Evolutionary conservation across 1,140 invertebrate species (phyloP), one percentile per base, ranked within the genome.

Genomic region (Lasaia peninsularis): DNA sequence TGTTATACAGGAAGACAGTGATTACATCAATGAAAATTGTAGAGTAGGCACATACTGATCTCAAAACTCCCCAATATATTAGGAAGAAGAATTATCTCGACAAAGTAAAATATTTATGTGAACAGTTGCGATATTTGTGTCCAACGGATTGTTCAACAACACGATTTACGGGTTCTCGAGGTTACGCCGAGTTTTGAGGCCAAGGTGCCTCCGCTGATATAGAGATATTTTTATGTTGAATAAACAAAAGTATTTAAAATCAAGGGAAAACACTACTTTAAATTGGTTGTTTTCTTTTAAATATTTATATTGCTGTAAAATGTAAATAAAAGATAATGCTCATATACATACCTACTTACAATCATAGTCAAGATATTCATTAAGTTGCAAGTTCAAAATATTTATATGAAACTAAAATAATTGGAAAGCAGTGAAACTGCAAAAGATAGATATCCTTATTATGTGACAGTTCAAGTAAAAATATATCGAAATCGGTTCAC

Each of bases 141-240:
- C 74, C 67, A 83, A 85, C 70, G 78, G 75, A 78, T 79, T 75
- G 73, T 83, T 80, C 18, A 80, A 80, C 78, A 77, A 78, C 66
- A 69, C 69, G 65, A 66, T 58, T 67, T 70, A 65, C 68, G 65
- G 62, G 73, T 66, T 68, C 56, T 37, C 75, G 78, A 84, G 78
- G 79, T 74, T 79, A 74, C 65, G 28, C 59, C 49, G 60, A 52
- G 76, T 79, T 85, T 84, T 84, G 76, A 69, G 83, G 83, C 80
- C 83, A 86, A 86, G 83, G 83, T 71, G 72, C 63, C 56, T 65
- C 66, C 73, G 78, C 79, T 84, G 79, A 84, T 78, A 80, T 75
- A 70, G 77, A 72, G 69, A 80, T 75, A 75, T 78, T 76, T 80
- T 75, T 76, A 72, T 69, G 12, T 67, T 50, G 62, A 58, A 66